Evolutionary conservation across 2,113 vertebrate species (phyloP).

Genomic region (Amphiprion ocellaris): DNA sequence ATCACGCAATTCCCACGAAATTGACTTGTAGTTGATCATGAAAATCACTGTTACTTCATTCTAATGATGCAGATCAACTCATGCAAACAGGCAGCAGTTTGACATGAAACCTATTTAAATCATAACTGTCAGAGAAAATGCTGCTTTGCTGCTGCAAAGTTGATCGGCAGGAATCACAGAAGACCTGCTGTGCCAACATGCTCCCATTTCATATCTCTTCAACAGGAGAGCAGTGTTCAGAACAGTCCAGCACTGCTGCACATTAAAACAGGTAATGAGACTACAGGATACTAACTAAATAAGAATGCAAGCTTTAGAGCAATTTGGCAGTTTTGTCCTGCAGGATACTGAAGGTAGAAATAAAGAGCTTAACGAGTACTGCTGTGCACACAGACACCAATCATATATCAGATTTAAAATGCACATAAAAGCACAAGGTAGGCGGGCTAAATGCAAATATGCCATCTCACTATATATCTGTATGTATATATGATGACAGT

Average conservation of each 20-base stretch:
- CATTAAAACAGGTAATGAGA: neutral
- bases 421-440: neutral
- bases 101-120: neutral
- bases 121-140: neutral
- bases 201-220: slow-evolving; percentile 29
- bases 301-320: neutral
- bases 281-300: neutral
- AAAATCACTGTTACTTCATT: neutral
- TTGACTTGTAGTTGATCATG: too few relatives aligned
- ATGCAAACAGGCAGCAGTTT: neutral
- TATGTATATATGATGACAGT: neutral
- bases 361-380: neutral
- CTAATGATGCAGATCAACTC: neutral
- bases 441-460: neutral
- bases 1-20: neutral
- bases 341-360: neutral
- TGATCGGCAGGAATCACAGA: slow-evolving; percentile 12
- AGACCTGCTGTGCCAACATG: neutral
- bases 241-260: slow-evolving; percentile 7
- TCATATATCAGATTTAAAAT: slow-evolving; percentile 9
- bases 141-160: slow-evolving; percentile 32
- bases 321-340: neutral
- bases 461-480: neutral
- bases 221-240: neutral
- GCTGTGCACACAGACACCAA: neutral